Conservation (phyloP, 2,888 invertebrate species). For the Panopea generosa region DNA sequence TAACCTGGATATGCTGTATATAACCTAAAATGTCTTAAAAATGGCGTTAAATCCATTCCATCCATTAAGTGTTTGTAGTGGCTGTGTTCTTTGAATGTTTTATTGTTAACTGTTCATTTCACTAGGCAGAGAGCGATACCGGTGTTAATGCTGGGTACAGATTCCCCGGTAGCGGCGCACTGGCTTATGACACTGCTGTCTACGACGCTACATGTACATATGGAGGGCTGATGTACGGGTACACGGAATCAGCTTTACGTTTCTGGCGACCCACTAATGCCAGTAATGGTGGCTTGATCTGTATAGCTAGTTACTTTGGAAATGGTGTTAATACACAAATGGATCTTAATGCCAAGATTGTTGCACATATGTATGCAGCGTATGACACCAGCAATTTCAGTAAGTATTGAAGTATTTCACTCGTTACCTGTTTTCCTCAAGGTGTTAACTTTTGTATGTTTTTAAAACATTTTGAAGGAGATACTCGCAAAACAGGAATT, state of each 20-base stretch:
- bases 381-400: too few species aligned
- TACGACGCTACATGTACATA: conserved; percentile 28
- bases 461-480: too few species aligned
- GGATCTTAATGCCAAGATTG: conserved; percentile 11
- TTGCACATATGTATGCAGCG: conserved; percentile 8
- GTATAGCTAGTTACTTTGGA: conserved; percentile 23
- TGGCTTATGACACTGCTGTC: conserved; percentile 2
- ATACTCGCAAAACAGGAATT: too few species aligned
- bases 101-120: too few species aligned
- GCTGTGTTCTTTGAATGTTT: too few species aligned
- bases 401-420: too few species aligned
- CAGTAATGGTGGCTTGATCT: conserved; percentile 31
- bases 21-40: too few species aligned
- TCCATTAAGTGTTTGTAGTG: too few species aligned
- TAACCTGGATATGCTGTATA: too few species aligned
- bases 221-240: conserved; percentile 37
- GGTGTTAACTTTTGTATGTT: too few species aligned
- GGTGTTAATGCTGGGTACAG: conserved; percentile 37
- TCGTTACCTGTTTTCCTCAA: too few species aligned
- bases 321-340: conserved; percentile 18
- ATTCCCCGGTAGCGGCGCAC: conserved; percentile 40
- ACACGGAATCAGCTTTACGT: conserved; percentile 11
- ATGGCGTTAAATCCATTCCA: too few species aligned
- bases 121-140: conserved; percentile 6
- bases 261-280: conserved; percentile 36